A percentile compares a stretch with the other conserved stretches of the same genome.
Evolutionary conservation across 92 coral and sea anemone species (phyloP).

Genomic region (Zoanthus gigantus): DNA sequence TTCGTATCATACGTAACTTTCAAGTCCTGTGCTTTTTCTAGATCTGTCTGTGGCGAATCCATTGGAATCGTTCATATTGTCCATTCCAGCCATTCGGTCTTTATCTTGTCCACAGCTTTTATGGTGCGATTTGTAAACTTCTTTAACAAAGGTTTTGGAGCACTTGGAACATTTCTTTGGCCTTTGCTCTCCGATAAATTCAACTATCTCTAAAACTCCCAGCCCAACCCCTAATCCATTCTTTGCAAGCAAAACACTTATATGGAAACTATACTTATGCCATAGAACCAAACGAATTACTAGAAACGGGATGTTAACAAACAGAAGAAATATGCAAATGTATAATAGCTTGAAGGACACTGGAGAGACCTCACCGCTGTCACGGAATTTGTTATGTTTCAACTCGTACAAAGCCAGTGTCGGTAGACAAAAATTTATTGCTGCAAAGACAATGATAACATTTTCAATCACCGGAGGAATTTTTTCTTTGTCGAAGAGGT

Average conservation of each 20-base stretch:
- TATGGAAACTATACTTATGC: constrained; percentile 72
- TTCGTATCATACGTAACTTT: background rate
- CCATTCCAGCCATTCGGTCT: background rate
- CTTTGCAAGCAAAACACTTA: constrained; percentile 84
- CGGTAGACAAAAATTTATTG: constrained; percentile 87
- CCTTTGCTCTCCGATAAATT: constrained; percentile 85
- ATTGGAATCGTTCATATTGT: background rate
- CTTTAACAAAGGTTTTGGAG: constrained; percentile 70
- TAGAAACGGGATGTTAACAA: constrained; percentile 88
- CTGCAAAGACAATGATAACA: constrained; percentile 77
- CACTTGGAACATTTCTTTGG: constrained; percentile 78
- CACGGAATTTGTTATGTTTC: constrained; percentile 87
- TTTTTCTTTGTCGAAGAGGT: constrained; percentile 70
- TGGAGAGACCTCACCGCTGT: constrained; percentile 82
- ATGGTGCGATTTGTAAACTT: constrained; percentile 62
- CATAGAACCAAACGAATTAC: constrained; percentile 80
- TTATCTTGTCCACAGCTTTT: constrained; percentile 43
- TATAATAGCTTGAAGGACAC: constrained; percentile 85
- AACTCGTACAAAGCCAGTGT: constrained; percentile 88
- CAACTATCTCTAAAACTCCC: constrained; percentile 81
- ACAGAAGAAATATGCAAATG: constrained; percentile 75
- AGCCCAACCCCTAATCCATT: constrained; percentile 78
- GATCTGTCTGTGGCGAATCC: background rate
- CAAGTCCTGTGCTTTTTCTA: background rate
- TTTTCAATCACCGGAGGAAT: constrained; percentile 51